Conservation (phyloP, 2,113 vertebrate species). For the Coreoperca whiteheadi region DNA sequence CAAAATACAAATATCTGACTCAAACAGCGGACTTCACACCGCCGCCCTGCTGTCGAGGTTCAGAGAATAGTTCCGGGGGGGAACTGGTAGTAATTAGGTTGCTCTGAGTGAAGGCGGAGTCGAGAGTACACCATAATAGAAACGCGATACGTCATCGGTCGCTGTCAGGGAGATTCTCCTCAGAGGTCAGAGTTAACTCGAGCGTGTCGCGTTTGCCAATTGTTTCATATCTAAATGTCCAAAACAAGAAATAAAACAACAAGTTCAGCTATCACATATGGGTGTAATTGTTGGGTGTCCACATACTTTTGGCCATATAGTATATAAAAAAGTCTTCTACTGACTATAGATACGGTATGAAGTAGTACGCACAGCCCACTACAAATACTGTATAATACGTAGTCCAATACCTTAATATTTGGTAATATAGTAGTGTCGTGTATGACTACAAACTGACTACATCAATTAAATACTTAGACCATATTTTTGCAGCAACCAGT, state of each 20-base stretch:
- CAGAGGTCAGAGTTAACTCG: background rate
- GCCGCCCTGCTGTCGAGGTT: background rate
- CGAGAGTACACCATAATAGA: background rate
- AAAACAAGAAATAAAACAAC: no score
- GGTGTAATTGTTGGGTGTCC: no score
- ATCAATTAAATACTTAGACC: background rate
- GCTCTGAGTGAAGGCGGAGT: background rate
- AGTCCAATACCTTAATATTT: no score
- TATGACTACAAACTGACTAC: no score
- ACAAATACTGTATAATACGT: background rate
- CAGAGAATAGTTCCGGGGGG: slow-evolving; percentile 17
- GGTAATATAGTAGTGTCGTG: no score
- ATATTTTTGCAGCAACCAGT: no score
- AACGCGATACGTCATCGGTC: background rate
- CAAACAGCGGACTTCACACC: slow-evolving; percentile 23
- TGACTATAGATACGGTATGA: no score
- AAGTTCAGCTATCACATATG: no score
- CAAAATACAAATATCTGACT: slow-evolving; percentile 44
- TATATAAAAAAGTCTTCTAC: no score
- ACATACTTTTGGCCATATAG: no score
- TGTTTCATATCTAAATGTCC: background rate
- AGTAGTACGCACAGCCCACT: no score
- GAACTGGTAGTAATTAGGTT: slow-evolving; percentile 34
- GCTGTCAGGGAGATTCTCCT: slow-evolving; percentile 1
- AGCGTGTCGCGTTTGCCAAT: background rate